Base-by-base conservation (phyloP, 2,113 vertebrate species). In the Tonatia bakeri region DNA sequence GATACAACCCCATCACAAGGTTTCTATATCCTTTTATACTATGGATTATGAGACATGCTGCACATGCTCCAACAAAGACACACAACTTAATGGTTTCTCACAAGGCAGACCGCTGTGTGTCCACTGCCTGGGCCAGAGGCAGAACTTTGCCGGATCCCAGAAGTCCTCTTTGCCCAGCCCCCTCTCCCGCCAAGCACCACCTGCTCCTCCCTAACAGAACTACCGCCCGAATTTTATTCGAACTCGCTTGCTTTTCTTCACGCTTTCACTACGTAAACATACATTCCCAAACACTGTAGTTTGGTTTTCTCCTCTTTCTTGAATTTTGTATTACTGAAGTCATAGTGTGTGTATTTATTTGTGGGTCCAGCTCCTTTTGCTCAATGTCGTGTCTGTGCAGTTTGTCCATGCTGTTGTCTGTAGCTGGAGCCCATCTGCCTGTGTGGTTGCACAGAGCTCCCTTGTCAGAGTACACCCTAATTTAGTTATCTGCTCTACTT, bases 401-500 rank as follows among this genome's bases (percentile, higher is more conserved):
- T 17, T 5, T 59, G 28, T 52, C 31, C 14, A 0, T 54, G 16
- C 50, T 15, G 7, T 19, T 7, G 40, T 15, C 15, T 0, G 3
- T 9, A 9, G 26, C 76, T 43, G 77, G 3, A 17, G 36, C 47
- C 43, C 12, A 0, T 56, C 12, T 61, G 36, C 64, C 31, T 24
- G 22, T 7, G 36, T n/a, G 3, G 28, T 52, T 40, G 26, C 12
- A 4, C 24, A 5, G 45, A 1, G 6, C 76, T 28, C n/a, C 14
- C 0, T 7, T 4, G 45, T 33, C 24, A 47, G 67, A 52, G 24
- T n/a, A 5, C 8, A 0, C 36, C 4, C 0, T 54, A 8, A 80
- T 36, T 11, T 3, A 19, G 56, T 45, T 33, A 12, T 7, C 40
- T 0, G 0, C 47, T 24, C 1, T 0, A 10, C 65, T 11, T 31